A percentile compares a stretch with the other conserved stretches of the same genome.
Evolutionary conservation across 2,888 invertebrate species (phyloP).

Genomic region (Leptinotarsa juncta): DNA sequence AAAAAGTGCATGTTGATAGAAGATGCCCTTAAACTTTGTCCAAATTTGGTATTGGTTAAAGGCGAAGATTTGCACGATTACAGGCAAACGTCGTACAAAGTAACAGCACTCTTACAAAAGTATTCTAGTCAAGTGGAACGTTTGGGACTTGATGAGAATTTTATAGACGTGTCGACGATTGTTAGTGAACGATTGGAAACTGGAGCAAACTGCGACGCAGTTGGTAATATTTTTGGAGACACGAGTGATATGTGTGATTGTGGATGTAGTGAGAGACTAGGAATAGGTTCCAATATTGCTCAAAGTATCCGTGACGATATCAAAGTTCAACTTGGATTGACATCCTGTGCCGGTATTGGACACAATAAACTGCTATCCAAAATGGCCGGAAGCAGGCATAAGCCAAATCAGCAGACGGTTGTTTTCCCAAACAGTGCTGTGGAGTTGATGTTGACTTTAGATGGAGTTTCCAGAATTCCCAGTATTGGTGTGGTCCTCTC

Average conservation of each 20-base stretch:
- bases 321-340: slow-evolving; percentile 76
- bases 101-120: slow-evolving; percentile 77
- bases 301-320: slow-evolving; percentile 80
- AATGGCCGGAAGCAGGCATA: slow-evolving; percentile 77
- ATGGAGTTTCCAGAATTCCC: slow-evolving; percentile 74
- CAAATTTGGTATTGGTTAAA: slow-evolving; percentile 79
- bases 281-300: slow-evolving; percentile 79
- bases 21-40: slow-evolving; percentile 81
- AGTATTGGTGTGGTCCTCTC: slow-evolving; percentile 82
- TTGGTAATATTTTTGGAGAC: slow-evolving; percentile 72
- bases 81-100: slow-evolving; percentile 80
- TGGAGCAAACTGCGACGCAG: slow-evolving; percentile 29
- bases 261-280: slow-evolving; percentile 78
- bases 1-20: slow-evolving; percentile 81
- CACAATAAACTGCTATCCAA: slow-evolving; percentile 89
- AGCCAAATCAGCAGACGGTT: slow-evolving; percentile 86
- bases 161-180: slow-evolving; percentile 80
- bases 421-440: slow-evolving; percentile 77
- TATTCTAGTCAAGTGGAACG: slow-evolving; percentile 83
- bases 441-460: slow-evolving; percentile 75
- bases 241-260: slow-evolving; percentile 73
- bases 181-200: slow-evolving; percentile 68
- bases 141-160: slow-evolving; percentile 88
- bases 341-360: slow-evolving; percentile 85
- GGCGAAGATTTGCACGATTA: slow-evolving; percentile 88